phyloP scores from a whole-genome alignment of 2,888 invertebrate species.

The Ophion costatus region DNA sequence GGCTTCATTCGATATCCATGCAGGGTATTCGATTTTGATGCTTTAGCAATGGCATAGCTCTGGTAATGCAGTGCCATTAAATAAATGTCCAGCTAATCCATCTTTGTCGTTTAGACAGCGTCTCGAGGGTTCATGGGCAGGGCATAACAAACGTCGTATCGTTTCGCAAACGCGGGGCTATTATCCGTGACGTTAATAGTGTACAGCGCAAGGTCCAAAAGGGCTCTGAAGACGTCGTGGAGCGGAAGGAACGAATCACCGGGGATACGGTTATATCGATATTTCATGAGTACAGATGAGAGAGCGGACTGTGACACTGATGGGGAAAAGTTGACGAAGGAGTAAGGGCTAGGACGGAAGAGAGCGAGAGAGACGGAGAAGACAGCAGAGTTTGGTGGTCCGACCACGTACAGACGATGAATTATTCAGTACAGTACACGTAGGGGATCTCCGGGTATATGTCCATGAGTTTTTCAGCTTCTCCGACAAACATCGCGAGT shows the following conservation, averaged over 20 bases:
- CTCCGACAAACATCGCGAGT: constrained; percentile 37
- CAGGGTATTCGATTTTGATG: not conserved
- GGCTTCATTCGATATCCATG: not conserved
- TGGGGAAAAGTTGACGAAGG: not conserved
- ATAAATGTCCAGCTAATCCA: constrained; percentile 1
- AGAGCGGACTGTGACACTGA: not conserved
- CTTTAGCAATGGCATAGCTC: not conserved
- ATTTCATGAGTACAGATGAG: not conserved
- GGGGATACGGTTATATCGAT: constrained; percentile 16
- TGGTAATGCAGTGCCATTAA: constrained; percentile 1
- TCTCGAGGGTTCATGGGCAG: not conserved
- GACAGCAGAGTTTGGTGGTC: constrained; percentile 34
- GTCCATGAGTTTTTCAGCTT: constrained; percentile 39
- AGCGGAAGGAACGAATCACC: constrained; percentile 33
- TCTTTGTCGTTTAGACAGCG: not conserved
- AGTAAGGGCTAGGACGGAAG: not conserved
- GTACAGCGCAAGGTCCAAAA: not conserved
- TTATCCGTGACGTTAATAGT: constrained; percentile 25
- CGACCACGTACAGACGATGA: constrained; percentile 52
- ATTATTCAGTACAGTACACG: constrained; percentile 52
- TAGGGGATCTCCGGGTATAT: constrained; percentile 20
- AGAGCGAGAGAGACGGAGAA: not conserved
- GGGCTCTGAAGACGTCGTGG: constrained; percentile 4
- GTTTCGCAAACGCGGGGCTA: constrained; percentile 5
- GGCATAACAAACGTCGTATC: not conserved